Evolutionary conservation across 2,888 invertebrate genomes (phyloP), one percentile per base, ranked within the genome.

Genomic region (Malthinus seriepunctatus): DNA sequence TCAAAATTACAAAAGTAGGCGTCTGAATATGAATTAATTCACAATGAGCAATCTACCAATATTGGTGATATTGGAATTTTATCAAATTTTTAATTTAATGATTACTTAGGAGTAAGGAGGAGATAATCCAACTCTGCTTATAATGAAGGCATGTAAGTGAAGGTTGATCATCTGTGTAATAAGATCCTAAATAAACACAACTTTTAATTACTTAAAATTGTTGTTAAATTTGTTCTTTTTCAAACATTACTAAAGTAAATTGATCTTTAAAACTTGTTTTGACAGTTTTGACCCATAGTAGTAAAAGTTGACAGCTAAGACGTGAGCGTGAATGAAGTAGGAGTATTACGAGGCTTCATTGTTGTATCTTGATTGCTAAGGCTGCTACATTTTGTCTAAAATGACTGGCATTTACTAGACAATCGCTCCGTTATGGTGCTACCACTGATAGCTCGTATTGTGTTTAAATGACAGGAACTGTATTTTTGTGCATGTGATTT

Each of bases 311-410:
- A 68, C 70, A 70, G 64, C 66, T 61, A 60, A 67, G 67, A 72
- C 73, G 73, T 73, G 73, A 70, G 67, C 64, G 62, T 68, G 70
- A 71, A 72, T 71, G 68, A 69, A 70, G 66, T 66, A 60, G 62
- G 53, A 62, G 71, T 67, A 73, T 73, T 73, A 73, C 69, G 64
- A 65, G 48, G 52, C 44, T 48, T 55, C 48, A 62, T 63, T 62
- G 58, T 66, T 46, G 55, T 15, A 50, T 59, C 63, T 60, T 64
- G 65, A 66, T 66, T 63, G 66, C 59, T 42, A 14, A 53, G 35
- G 60, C 62, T 66, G 63, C 51, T 63, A 64, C 57, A 61, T 61
- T 58, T 61, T 56, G 56, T 61, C 55, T 53, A 51, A 23, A 50
- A 64, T 68, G 68, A 68, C 68, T 68, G 56, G 64, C 67, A 65